These are phyloP conservation scores for Passer montanus DNA, from an alignment of 2,113 vertebrate species.

Conservation along the genomic window DNA sequence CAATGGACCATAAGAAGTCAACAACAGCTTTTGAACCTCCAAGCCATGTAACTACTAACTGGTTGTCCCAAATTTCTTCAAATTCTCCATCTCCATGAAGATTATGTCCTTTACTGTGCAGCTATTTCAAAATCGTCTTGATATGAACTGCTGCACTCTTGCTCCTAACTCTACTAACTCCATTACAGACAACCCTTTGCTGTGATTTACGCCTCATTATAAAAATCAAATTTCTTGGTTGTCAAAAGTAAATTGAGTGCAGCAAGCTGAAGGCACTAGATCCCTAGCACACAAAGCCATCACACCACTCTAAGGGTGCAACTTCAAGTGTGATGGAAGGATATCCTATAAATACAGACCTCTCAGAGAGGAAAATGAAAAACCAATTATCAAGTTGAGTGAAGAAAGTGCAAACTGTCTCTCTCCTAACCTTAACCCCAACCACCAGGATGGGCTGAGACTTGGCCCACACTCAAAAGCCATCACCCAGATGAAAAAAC, in stretches of 20 bases:
- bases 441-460: neutral
- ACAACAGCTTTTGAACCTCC: neutral
- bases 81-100: neutral
- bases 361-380: constrained; percentile 42
- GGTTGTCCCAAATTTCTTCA: neutral
- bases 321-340: constrained; percentile 22
- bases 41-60: neutral
- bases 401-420: neutral
- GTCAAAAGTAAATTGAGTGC: constrained; percentile 68
- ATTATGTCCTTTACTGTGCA: neutral
- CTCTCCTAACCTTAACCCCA: neutral
- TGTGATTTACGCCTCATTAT: constrained; percentile 67
- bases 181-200: constrained; percentile 29
- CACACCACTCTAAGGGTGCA: constrained; percentile 7
- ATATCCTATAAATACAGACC: constrained; percentile 52
- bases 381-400: neutral
- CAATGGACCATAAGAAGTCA: neutral
- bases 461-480: neutral
- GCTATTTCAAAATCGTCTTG: constrained; percentile 25
- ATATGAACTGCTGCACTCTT: constrained; percentile 16
- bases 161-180: constrained; percentile 36
- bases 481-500: neutral
- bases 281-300: constrained; percentile 29
- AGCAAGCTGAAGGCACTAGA: constrained; percentile 47
- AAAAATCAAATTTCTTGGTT: constrained; percentile 72